Evolutionary conservation across 2,113 vertebrate species (phyloP), one percentile per base, ranked within the genome.

Genomic region (Pycnonotus jocosus): DNA sequence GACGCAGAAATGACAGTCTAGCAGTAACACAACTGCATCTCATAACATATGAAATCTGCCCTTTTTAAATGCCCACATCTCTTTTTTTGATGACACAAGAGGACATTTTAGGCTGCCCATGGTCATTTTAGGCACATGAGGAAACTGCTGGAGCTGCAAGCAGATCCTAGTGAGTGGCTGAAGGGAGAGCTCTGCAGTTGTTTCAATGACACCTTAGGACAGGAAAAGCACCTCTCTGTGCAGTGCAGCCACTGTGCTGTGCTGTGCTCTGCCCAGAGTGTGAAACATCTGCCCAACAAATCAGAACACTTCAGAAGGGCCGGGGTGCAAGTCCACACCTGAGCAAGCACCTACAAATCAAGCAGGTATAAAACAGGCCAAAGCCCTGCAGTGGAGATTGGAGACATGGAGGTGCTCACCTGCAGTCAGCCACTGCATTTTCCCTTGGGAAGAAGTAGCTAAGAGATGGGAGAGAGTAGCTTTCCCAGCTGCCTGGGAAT

Each of bases 21-120:
- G 50, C 50, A 84, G 38, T 48, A 86, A 81, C 30, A 7, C 25
- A 90, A 40, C 12, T 21, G 37, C 5, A 23, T 23, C 31, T 3
- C 0, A 2, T 22, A 73, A 66, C 10, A n/a, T 48, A 27, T n/a
- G 30, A 61, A 33, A 23, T 33, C 10, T 1, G 0, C 5, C 4
- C 13, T 37, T 68, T 79, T 68, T 45, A 9, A 48, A 11, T 6
- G 15, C 12, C 18, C 1, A 7, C 9, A 40, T 12, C 27, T 69
- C 38, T 76, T 57, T 58, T 62, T 90, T 65, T 81, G 37, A 33
- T 38, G 56, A 53, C 11, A 37, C 8, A 37, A 15, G 7, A 38
- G 38, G 44, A 51, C 8, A 4, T 68, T 57, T 51, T n/a, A 65
- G 56, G 38, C 33, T 88, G 33, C 19, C 23, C 3, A 3, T 24